phyloP scores from a whole-genome alignment of 2,113 vertebrate genomes.

The Scortum barcoo region DNA sequence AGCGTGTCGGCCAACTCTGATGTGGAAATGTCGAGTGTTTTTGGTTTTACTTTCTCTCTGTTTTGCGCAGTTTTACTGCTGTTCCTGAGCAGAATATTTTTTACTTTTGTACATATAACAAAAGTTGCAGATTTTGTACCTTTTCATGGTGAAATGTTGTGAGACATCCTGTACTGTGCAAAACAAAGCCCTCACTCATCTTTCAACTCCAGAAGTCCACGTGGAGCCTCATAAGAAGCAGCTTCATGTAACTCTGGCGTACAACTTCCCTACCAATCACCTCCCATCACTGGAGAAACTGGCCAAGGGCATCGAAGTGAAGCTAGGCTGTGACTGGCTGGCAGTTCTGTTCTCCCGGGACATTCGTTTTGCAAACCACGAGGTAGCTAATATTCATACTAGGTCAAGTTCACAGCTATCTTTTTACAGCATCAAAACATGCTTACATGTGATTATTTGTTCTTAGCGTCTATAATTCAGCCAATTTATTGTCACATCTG shows the following conservation, averaged over 20 bases:
- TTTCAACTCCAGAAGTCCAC: constrained; percentile 86
- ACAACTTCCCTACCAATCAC: constrained; percentile 94
- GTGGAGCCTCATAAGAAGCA: constrained; percentile 98
- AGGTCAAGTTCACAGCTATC: neutral
- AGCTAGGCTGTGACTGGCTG: constrained; percentile 92
- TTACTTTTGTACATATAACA: neutral
- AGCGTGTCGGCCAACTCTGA: constrained; percentile 5
- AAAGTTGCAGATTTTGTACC: neutral
- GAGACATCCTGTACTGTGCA: neutral
- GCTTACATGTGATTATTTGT: neutral
- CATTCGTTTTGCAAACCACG: constrained; percentile 94
- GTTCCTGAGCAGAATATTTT: neutral
- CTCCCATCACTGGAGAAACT: constrained; percentile 92
- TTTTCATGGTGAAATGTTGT: neutral
- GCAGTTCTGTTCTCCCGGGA: constrained; percentile 94
- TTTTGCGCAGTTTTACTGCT: neutral
- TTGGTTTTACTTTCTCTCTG: too few relatives aligned
- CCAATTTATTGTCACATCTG: neutral
- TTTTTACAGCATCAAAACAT: neutral
- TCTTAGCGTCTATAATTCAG: neutral
- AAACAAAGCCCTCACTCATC: neutral
- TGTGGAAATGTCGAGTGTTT: neutral
- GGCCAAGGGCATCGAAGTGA: constrained; percentile 90
- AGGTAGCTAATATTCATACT: constrained; percentile 81
- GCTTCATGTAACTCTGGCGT: constrained; percentile 95